phyloP scores from a whole-genome alignment of 2,888 invertebrate species.

The Gerris lacustris region DNA sequence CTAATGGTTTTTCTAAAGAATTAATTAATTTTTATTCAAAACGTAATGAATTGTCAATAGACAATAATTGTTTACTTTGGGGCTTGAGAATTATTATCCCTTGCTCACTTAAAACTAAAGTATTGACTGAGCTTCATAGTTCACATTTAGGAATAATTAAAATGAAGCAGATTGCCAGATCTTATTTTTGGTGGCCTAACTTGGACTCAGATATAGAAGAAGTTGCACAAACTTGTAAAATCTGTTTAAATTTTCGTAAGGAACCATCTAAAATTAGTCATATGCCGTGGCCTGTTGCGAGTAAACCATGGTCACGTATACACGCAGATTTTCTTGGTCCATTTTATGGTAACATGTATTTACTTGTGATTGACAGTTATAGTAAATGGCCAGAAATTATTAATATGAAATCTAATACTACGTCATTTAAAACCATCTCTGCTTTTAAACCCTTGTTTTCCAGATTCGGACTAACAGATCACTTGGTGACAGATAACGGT shows the following conservation, averaged over 20 bases:
- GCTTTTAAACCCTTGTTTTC: constrained; percentile 17
- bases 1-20: background rate
- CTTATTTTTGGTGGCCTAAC: constrained; percentile 27
- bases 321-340: background rate
- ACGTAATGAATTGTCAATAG: background rate
- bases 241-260: constrained; percentile 20
- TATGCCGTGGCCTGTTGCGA: background rate
- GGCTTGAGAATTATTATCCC: constrained; percentile 29
- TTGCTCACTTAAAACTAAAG: constrained; percentile 16
- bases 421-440: constrained; percentile 9
- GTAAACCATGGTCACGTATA: background rate
- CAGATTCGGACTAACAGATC: constrained; percentile 17
- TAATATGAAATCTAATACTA: constrained; percentile 1
- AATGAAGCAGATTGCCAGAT: constrained; percentile 23
- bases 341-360: background rate
- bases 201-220: constrained; percentile 28
- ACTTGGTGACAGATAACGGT: constrained; percentile 22
- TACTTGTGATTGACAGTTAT: constrained; percentile 1
- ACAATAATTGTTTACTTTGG: constrained; percentile 22
- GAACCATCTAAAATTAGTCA: constrained; percentile 21
- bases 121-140: constrained; percentile 25
- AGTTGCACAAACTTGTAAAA: constrained; percentile 23
- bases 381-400: background rate
- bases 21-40: background rate
- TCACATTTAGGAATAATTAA: constrained; percentile 20